Percentiles rank a stretch among this genome's conserved stretches.
Conservation (phyloP, 2,113 vertebrate species). For the Burhinus oedicnemus region DNA sequence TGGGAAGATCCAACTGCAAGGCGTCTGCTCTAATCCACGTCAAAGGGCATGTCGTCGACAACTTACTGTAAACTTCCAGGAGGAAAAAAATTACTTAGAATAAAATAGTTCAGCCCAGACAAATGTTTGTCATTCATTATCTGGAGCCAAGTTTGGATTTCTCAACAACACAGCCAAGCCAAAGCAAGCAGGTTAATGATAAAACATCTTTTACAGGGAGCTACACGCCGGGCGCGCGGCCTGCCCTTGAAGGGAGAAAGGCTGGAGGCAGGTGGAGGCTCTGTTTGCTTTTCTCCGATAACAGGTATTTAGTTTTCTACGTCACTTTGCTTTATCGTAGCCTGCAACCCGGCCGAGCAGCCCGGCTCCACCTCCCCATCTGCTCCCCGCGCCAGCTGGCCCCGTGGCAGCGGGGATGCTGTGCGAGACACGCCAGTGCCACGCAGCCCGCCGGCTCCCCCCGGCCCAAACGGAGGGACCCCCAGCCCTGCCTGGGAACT, state of each 20-base stretch:
- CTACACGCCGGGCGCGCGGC: neutral
- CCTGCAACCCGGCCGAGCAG: neutral
- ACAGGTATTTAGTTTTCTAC: constrained; percentile 33
- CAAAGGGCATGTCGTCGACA: neutral
- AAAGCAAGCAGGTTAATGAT: constrained; percentile 25
- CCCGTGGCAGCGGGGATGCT: neutral
- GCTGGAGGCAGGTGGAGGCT: constrained; percentile 31
- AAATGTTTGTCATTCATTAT: constrained; percentile 29
- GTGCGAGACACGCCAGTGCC: fast-evolving
- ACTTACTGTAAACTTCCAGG: constrained; percentile 25
- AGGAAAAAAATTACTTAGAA: neutral
- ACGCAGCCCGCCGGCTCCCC: fast-evolving
- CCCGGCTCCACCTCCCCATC: constrained; percentile 19
- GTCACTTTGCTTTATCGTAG: neutral
- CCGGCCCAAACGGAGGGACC: fast-evolving
- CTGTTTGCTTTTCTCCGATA: constrained; percentile 12
- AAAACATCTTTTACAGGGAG: neutral
- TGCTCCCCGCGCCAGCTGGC: neutral
- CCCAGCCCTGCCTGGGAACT: fast-evolving
- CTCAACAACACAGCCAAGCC: neutral
- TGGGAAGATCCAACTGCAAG: neutral
- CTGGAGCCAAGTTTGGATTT: constrained; percentile 9
- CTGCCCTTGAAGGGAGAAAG: constrained; percentile 29
- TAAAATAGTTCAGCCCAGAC: constrained; percentile 29
- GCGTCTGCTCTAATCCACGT: neutral